Base-by-base conservation (phyloP, 2,797 vertebrate species). In the Chaetophractus vellerosus region DNA sequence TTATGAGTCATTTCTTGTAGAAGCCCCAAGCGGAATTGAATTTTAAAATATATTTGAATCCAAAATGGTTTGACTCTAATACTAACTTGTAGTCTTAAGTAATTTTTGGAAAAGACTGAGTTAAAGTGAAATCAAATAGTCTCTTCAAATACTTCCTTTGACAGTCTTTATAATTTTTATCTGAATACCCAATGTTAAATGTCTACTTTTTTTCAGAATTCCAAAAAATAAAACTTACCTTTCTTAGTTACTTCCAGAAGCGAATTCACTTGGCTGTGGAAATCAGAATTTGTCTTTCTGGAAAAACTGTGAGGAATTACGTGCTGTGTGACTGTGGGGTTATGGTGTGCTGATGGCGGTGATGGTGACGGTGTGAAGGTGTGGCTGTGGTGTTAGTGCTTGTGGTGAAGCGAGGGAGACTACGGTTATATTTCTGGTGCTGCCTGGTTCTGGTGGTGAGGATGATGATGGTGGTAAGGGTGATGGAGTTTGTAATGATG, bases 11-110 rank as follows among this genome's bases (percentile, higher is more conserved):
- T 94, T 94, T 95, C 23, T 88, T 93, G 3, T 31, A 92, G 50
- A 75, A 50, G 8, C 4, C 45, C 6, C 9, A 85, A n/a, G 9
- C 0, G 63, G 83, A 91, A 92, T 11, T 50, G 66, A 69, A 83
- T 92, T 94, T 88, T 24, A 90, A 82, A 87, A 92, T 88, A 11
- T 45, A 63, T 75, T 92, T 82, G 59, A 78, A 59, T 45, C 9
- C 33, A 36, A 55, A 78, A 83, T 52, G 2, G 9, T n/a, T 92
- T 92, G 86, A 90, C 52, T 23, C 38, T 93, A 94, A 90, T 66
- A 75, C 18, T 24, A 66, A 28, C 15, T 55, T 63, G 24, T 14
- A 76, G 61, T 66, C 33, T 75, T 72, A 11, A 0, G 63, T 91
- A 64, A 64, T 38, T 66, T 83, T 68, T 41, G 28, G 55, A 93